Evolutionary conservation across 2,888 invertebrate genomes (phyloP), one percentile per base, ranked within the genome.

Genomic region (Limnephilus auricula): DNA sequence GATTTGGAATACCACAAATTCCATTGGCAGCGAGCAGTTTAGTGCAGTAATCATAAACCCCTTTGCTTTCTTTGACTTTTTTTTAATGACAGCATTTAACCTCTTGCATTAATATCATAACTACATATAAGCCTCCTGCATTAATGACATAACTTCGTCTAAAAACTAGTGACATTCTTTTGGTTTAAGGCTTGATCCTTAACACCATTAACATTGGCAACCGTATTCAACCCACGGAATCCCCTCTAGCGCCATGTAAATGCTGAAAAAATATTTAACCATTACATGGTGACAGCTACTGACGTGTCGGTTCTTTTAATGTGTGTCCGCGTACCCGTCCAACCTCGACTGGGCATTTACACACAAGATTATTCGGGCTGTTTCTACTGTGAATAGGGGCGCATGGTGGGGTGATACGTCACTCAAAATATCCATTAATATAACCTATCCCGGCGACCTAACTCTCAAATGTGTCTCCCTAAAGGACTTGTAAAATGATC

Each of bases 351-450:
- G 89, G 89, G 79, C 89, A 89, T 89, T 89, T 89, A 89, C 79
- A 89, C 79, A 89, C 79, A 86, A 90, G 90, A 90, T 90, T 90
- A 86, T 90, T 90, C 78, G 86, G 79, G 86, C 78, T 90, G 85
- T 90, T 78, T 50, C 90, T 90, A 65, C 25, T n/a, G 79, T 12
- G 10, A 40, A 80, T 18, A 10, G 40, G 40, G 31, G 10, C 40
- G 82, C 31, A 0, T 31, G 50, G 80, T 50, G 40, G 90, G 90
- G 90, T 88, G 86, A 87, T 88, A 88, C 65, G 90, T 90, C 90
- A 86, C 90, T 90, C 90, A 90, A 90, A 87, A 90, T 87, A 90
- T 86, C 87, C 90, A 90, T 90, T 90, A 90, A 90, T 90, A 90
- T 87, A 90, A 90, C 90, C 87, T 90, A 90, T 87, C 90, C 90